Evolutionary conservation across 2,113 vertebrate species (phyloP).

Genomic region (Rana temporaria): DNA sequence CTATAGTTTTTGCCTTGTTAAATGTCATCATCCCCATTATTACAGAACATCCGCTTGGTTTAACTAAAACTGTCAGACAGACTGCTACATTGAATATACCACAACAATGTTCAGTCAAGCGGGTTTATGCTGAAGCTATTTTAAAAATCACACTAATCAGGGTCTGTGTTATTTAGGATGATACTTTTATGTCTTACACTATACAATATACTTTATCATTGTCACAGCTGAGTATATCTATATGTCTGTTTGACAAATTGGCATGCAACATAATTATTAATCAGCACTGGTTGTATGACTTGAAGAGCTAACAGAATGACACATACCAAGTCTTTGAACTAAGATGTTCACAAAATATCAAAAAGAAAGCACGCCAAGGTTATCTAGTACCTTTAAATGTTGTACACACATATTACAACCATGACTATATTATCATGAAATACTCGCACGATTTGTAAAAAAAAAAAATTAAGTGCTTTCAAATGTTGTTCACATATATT

Average conservation of each 20-base stretch:
- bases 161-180: slow-evolving; percentile 18
- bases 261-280: slow-evolving; percentile 39
- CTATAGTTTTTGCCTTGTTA: slow-evolving; percentile 19
- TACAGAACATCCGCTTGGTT: slow-evolving; percentile 40
- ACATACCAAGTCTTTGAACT: slow-evolving; percentile 25
- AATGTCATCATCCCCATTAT: slow-evolving; percentile 29
- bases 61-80: slow-evolving; percentile 46
- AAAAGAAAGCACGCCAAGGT: background rate
- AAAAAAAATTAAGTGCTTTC: background rate
- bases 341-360: background rate
- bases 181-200: slow-evolving; percentile 11
- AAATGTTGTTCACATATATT: slow-evolving; percentile 10
- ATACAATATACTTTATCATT: slow-evolving; percentile 31
- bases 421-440: too few relatives aligned
- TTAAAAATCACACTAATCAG: slow-evolving; percentile 47
- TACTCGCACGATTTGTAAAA: too few relatives aligned
- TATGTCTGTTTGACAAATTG: slow-evolving; percentile 10
- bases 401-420: background rate
- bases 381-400: slow-evolving; percentile 19
- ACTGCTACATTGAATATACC: slow-evolving; percentile 32
- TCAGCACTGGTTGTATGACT: background rate
- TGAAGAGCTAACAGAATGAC: background rate
- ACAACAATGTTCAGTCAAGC: slow-evolving; percentile 32
- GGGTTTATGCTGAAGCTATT: slow-evolving; percentile 22
- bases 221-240: background rate